Evolutionary conservation across 2,888 invertebrate species (phyloP), one percentile per base, ranked within the genome.

Genomic region (Baronia brevicornis): DNA sequence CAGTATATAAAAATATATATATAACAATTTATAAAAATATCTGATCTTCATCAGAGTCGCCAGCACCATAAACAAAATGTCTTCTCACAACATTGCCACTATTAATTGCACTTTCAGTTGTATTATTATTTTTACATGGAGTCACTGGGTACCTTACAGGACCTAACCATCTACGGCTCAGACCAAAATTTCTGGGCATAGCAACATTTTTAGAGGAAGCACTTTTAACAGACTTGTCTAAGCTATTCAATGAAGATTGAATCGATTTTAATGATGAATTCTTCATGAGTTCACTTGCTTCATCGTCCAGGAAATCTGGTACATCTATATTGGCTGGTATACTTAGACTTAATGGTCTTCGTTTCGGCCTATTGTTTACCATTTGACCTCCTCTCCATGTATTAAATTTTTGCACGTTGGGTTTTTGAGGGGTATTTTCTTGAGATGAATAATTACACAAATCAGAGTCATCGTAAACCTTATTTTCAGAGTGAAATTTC

Each of bases 71-170:
- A 10, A 82, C 60, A 41, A 86, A 78, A 63, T 80, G 80, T 63
- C 68, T 70, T 41, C 67, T 67, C 11, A 73, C 62, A 28, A 79
- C 63, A 57, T 73, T 73, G 36, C 68, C 69, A 25, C 69, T 64
- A 22, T 51, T 51, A 20, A 72, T 69, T 67, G 68, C 72, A 67
- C 68, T 60, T 15, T 59, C 60, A 33, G 56, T 49, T 27, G 49
- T 45, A 43, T 59, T 65, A 32, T 57, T 72, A 42, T 78, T 82
- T 51, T 88, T 88, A 32, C 88, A 84, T 21, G 89, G 89, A 15
- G 89, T 89, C 3, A 89, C 89, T 2, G 89, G 89, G 60, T 89
- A 89, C 43, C 84, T 68, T 1, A 89, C 88, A 9, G 88, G 89
- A 1, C 89, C 89, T 26, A 86, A 51, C 88, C 89, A 89, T 43